Conservation (phyloP, 1,140 invertebrate species). For the Nixonia krombeini region DNA sequence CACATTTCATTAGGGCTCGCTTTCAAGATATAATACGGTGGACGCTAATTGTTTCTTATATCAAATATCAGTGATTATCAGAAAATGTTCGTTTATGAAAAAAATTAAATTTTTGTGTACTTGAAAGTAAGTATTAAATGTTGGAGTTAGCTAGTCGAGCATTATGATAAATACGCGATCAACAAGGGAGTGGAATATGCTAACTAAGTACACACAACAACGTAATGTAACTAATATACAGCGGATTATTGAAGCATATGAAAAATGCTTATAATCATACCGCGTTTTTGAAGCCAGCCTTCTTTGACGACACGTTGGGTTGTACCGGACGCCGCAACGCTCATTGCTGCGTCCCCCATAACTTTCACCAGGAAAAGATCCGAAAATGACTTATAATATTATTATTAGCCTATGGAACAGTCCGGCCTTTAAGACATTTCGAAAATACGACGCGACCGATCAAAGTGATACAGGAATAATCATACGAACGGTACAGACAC, state of each 20-base stretch:
- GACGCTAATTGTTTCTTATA: too few species aligned
- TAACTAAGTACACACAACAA: neutral
- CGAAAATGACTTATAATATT: neutral
- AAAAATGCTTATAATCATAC: conserved; percentile 45
- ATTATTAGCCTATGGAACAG: neutral
- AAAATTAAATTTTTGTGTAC: too few species aligned
- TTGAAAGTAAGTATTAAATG: too few species aligned
- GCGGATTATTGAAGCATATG: neutral
- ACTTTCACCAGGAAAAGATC: neutral
- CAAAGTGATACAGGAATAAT: conserved; percentile 24
- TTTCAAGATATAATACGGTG: too few species aligned
- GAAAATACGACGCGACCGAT: neutral
- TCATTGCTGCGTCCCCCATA: conserved; percentile 69
- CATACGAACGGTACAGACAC: conserved; percentile 31
- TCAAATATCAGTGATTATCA: too few species aligned
- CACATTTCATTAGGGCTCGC: too few species aligned
- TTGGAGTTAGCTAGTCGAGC: too few species aligned
- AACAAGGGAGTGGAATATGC: too few species aligned
- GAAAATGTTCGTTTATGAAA: too few species aligned
- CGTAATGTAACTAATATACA: neutral
- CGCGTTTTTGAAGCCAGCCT: conserved; percentile 87
- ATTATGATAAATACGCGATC: too few species aligned
- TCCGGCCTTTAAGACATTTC: neutral
- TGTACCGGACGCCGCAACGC: conserved; percentile 63
- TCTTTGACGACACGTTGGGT: conserved; percentile 79